A percentile compares a stretch with the other conserved stretches of the same genome.
These are phyloP conservation scores for Ectemnius continuus DNA, from an alignment of 2,888 invertebrate species.

Conservation along the genomic window DNA sequence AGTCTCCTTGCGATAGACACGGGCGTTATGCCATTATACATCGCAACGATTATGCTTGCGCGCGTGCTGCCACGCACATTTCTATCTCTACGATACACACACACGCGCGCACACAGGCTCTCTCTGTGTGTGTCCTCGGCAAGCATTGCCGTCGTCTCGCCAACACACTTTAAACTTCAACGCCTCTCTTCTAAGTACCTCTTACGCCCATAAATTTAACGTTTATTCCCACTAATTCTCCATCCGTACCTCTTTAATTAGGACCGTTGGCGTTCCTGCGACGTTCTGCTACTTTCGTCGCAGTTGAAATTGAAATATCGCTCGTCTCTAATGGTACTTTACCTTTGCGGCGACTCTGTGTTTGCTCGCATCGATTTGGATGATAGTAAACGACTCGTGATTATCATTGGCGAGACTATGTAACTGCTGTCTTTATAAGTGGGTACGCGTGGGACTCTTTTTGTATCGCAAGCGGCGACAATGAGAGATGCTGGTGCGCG, in stretches of 20 bases:
- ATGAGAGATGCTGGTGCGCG: too few relatives aligned
- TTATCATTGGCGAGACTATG: too few relatives aligned
- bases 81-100: slow-evolving; percentile 22
- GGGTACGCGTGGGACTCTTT: too few relatives aligned
- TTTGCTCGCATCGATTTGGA: neutral
- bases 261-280: neutral
- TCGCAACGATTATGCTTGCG: slow-evolving; percentile 63
- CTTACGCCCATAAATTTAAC: neutral
- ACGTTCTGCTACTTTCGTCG: neutral
- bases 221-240: neutral
- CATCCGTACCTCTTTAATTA: neutral
- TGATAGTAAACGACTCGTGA: too few relatives aligned
- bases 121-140: neutral
- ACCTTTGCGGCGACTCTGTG: too few relatives aligned
- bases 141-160: neutral
- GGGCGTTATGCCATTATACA: slow-evolving; percentile 64
- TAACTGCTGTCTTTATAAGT: too few relatives aligned
- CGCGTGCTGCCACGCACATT: slow-evolving; percentile 26
- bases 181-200: neutral
- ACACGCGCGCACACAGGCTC: too few relatives aligned
- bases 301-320: neutral
- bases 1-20: slow-evolving; percentile 57
- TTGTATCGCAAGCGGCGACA: too few relatives aligned
- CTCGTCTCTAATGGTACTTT: neutral
- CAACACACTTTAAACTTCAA: neutral